These are phyloP conservation scores for Egretta garzetta DNA, from an alignment of 2,113 vertebrate genomes.

Conservation along the genomic window DNA sequence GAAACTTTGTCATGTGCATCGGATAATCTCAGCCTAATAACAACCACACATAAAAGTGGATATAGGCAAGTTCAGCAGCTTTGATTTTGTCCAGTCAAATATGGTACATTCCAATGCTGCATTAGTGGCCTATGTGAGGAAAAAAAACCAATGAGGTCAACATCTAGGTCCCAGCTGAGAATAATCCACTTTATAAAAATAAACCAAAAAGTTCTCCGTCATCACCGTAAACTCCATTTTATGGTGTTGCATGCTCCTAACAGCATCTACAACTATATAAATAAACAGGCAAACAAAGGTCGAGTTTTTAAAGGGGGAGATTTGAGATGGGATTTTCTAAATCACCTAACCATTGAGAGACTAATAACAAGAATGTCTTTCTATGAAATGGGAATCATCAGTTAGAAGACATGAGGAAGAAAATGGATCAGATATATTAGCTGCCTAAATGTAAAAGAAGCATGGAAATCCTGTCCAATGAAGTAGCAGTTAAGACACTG, in stretches of 20 bases:
- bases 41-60: not conserved
- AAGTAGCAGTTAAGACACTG: not conserved
- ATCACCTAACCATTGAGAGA: not conserved
- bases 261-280: not conserved
- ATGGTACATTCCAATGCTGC: not conserved
- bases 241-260: not conserved
- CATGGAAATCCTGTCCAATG: not conserved
- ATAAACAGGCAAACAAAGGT: not conserved
- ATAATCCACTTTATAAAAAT: conserved; percentile 47
- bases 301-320: not conserved
- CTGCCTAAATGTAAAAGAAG: not conserved
- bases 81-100: conserved; percentile 39
- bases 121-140: not conserved
- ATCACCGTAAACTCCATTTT: conserved; percentile 23
- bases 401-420: not conserved
- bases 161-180: conserved; percentile 16
- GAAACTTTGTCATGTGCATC: not conserved
- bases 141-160: conserved; percentile 35
- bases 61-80: not conserved
- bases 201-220: not conserved
- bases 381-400: not conserved
- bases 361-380: not conserved
- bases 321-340: not conserved
- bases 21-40: not conserved
- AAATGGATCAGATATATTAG: not conserved